Evolutionary conservation across 2,797 vertebrate species (phyloP), one percentile per base, ranked within the genome.

Genomic region (Botia kubotai): DNA sequence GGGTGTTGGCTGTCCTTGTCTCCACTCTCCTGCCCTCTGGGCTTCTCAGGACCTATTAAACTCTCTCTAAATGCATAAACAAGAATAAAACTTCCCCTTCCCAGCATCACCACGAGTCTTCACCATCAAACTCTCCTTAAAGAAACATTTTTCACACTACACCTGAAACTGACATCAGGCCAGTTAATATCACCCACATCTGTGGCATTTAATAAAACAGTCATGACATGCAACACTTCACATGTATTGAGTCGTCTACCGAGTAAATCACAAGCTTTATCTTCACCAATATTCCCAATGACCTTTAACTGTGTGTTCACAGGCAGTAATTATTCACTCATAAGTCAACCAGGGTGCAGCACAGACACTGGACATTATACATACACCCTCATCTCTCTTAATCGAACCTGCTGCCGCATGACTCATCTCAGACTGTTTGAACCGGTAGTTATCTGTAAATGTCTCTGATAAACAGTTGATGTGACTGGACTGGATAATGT

Each of bases 1-100:
- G 53, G 48, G 46, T 83, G 46, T 83, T 79, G 57, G 72, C 71
- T 67, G 71, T 80, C 71, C 79, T 80, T 80, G 79, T 67, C 71
- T 80, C 17, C 2, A 57, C 50, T 67, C 58, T 72, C 58, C 80
- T 82, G 60, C 50, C 70, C 79, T 74, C 52, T 77, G 53, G 68
- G 46, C 65, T 78, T 60, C 36, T 53, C 4, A 21, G 78, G 74
- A 83, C 70, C 52, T 58, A 58, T 48, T 50, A 23, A 57, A 75
- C 66, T 74, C 62, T 33, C 39, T 80, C 23, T 21, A 75, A 62
- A 63, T 58, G 33, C 60, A 60, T 67, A 58, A 80, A 80, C 62
- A 57, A 29, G 21, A 68, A 80, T 48, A 48, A 52, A 8, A 46
- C 29, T 16, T 0, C 7, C 48, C 50, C 29, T 16, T 0, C 7